Conservation (phyloP, 2,888 invertebrate species). For the Mamestra brassicae region DNA sequence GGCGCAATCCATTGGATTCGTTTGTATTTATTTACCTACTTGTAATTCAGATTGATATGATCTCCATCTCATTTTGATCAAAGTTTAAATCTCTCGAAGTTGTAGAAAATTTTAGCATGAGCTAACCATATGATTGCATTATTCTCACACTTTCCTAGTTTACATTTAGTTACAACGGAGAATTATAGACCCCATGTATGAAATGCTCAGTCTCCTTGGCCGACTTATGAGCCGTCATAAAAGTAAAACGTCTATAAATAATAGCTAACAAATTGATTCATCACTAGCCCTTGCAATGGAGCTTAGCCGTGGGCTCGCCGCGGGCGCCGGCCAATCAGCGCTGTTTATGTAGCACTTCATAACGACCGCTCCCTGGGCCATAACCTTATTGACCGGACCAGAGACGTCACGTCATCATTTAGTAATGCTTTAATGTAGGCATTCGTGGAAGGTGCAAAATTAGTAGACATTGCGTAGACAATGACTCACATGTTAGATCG, state of each 20-base stretch:
- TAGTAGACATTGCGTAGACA: neutral
- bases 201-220: neutral
- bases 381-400: slow-evolving; percentile 3
- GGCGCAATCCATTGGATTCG: slow-evolving; percentile 18
- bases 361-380: neutral
- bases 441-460: neutral
- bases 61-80: neutral
- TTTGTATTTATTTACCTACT: neutral
- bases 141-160: neutral
- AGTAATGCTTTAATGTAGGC: neutral
- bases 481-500: neutral
- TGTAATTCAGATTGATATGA: neutral
- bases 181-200: neutral
- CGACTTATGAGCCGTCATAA: neutral
- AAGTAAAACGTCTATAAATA: neutral
- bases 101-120: neutral
- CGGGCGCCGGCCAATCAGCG: slow-evolving; percentile 20
- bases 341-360: slow-evolving; percentile 11
- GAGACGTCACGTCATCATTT: slow-evolving; percentile 3
- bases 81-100: neutral
- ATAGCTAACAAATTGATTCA: slow-evolving; percentile 28
- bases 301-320: slow-evolving; percentile 13
- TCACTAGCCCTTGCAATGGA: slow-evolving; percentile 13
- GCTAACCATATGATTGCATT: no score
- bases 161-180: neutral